These are phyloP conservation scores for Rotaria magnacalcarata DNA, from an alignment of 2,888 invertebrate species.

Conservation along the genomic window DNA sequence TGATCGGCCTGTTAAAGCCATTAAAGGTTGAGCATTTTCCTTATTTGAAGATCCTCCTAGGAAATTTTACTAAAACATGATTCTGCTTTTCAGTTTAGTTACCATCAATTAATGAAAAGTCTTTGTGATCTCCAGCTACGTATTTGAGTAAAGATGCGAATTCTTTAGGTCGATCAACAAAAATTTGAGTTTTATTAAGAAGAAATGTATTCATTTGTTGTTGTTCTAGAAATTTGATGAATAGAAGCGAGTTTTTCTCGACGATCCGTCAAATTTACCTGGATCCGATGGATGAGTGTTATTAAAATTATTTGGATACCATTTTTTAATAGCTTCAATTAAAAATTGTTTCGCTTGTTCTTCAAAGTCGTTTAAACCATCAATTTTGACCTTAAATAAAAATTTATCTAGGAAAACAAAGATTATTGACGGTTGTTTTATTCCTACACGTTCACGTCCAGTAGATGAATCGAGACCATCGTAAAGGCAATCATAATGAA, in stretches of 20 bases:
- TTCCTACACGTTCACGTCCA: conserved; percentile 50
- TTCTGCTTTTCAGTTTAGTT: neutral
- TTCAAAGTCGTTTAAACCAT: neutral
- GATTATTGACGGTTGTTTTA: neutral
- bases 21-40: neutral
- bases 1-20: neutral
- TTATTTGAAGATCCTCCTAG: neutral
- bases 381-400: neutral
- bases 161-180: neutral
- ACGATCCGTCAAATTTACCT: neutral
- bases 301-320: conserved; percentile 3
- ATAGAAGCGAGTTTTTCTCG: neutral
- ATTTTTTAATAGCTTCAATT: neutral
- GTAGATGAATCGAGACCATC: conserved; percentile 48
- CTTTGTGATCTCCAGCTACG: neutral
- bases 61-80: neutral
- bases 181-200: conserved; percentile 16
- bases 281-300: neutral
- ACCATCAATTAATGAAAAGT: neutral
- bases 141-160: neutral
- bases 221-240: neutral
- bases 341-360: neutral
- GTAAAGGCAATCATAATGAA: conserved; percentile 49
- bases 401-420: neutral
- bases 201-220: neutral